These are phyloP conservation scores for Caenorhabditis imperialis DNA, from an alignment of 2,888 invertebrate species.

Conservation along the genomic window DNA sequence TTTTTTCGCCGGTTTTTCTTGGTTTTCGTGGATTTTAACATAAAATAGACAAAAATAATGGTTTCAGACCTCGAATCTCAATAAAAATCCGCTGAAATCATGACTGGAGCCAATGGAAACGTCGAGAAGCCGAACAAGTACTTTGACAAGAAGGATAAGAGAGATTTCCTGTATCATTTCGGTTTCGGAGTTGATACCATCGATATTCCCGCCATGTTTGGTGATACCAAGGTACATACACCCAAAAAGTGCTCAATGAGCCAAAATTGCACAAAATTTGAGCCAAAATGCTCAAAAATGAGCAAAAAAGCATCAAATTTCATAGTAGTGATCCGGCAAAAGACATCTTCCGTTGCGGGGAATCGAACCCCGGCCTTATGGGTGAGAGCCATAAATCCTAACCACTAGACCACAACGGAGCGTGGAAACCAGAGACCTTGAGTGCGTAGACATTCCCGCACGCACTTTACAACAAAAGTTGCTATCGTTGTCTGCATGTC, in stretches of 20 bases:
- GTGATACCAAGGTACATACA: slow-evolving; percentile 61
- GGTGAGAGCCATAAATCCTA: slow-evolving; percentile 68
- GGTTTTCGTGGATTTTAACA: not conserved
- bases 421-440: not conserved
- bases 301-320: not conserved
- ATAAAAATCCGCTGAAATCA: too few species aligned
- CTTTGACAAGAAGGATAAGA: slow-evolving; percentile 48
- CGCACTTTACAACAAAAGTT: not conserved
- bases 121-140: slow-evolving; percentile 63
- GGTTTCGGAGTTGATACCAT: slow-evolving; percentile 67
- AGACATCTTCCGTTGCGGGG: slow-evolving; percentile 56
- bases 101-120: slow-evolving; percentile 32
- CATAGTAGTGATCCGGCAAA: not conserved
- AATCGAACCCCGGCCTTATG: slow-evolving; percentile 66
- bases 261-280: too few species aligned
- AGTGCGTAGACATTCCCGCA: slow-evolving; percentile 7
- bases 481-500: too few species aligned
- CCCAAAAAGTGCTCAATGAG: too few species aligned
- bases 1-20: slow-evolving; percentile 8
- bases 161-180: slow-evolving; percentile 74
- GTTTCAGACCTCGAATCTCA: too few species aligned
- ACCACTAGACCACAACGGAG: slow-evolving; percentile 64
- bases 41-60: too few species aligned
- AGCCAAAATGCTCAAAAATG: too few species aligned
- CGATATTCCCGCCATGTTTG: slow-evolving; percentile 66